Evolutionary conservation across 2,888 invertebrate species (phyloP).

Genomic region (Deroplatys truncata): DNA sequence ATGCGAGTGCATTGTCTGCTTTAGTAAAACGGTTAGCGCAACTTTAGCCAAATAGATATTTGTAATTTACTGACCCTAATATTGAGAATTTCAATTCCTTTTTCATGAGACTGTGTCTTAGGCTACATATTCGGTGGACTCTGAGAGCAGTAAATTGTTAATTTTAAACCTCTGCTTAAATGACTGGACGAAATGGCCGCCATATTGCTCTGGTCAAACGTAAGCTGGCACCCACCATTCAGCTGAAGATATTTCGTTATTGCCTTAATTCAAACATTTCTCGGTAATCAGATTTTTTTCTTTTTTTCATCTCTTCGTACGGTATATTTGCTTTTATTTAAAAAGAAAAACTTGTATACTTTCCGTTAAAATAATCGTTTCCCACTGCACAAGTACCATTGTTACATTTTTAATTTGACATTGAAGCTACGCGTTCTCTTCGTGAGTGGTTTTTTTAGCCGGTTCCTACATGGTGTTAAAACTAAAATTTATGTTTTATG

Average conservation of each 20-base stretch:
- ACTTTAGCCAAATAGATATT: too few species aligned
- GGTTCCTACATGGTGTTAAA: too few species aligned
- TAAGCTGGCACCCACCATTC: neutral
- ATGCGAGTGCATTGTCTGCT: neutral
- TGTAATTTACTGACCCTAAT: too few species aligned
- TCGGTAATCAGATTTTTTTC: neutral
- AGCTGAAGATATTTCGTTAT: neutral
- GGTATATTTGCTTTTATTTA: neutral
- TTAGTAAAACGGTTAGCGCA: neutral
- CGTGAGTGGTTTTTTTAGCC: too few species aligned
- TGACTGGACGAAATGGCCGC: neutral
- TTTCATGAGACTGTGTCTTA: too few species aligned
- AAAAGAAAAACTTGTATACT: too few species aligned
- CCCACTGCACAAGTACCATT: neutral
- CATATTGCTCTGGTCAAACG: neutral
- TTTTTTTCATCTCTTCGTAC: neutral
- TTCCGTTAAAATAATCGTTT: neutral
- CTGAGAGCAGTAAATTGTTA: neutral
- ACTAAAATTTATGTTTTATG: too few species aligned
- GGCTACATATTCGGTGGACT: too few species aligned
- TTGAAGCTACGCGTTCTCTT: neutral
- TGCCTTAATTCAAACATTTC: too few species aligned
- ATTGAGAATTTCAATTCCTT: too few species aligned
- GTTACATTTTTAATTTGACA: neutral
- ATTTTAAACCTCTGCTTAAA: neutral